Evolutionary conservation across 1,140 invertebrate genomes (phyloP).

Genomic region (Scaptomyza hsui): DNA sequence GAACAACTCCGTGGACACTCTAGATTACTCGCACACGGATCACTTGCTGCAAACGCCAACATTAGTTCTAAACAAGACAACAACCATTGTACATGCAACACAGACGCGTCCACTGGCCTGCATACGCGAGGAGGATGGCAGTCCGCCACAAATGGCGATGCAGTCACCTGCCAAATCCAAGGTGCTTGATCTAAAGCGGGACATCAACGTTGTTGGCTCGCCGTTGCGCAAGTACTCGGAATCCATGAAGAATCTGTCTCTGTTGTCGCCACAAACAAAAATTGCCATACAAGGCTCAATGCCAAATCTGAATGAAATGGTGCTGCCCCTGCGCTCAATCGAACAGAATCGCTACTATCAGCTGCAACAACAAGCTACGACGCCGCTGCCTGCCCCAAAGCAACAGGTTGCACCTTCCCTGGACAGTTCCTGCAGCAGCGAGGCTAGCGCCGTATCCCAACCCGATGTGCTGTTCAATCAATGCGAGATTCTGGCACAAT

Average conservation of each 20-base stretch:
- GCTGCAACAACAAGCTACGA: conserved; percentile 34
- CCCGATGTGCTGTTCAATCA: conserved; percentile 72
- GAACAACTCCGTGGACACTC: conserved; percentile 52
- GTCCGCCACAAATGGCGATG: conserved; percentile 19
- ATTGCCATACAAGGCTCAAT: conserved; percentile 77
- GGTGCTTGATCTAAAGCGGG: conserved; percentile 56
- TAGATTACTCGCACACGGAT: conserved; percentile 41
- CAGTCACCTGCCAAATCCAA: conserved; percentile 2
- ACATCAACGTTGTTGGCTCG: conserved; percentile 72
- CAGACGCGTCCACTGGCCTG: conserved; percentile 58
- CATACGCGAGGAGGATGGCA: conserved; percentile 71
- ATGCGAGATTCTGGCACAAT: conserved; percentile 80
- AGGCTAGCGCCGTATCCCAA: conserved; percentile 57
- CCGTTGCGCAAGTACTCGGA: conserved; percentile 78
- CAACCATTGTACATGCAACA: conserved; percentile 58
- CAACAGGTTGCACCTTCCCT: conserved; percentile 13
- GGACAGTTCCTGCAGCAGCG: conserved; percentile 56
- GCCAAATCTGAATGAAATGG: conserved; percentile 83
- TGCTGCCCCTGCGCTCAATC: conserved; percentile 65
- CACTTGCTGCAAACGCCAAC: conserved; percentile 38
- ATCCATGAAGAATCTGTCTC: conserved; percentile 78
- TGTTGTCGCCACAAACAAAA: conserved; percentile 58
- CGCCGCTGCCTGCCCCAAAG: conserved; percentile 4
- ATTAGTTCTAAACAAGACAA: conserved; percentile 58
- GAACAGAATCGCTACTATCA: conserved; percentile 83